Conservation (phyloP, 2,888 invertebrate species). For the Ernsta delagoae region DNA sequence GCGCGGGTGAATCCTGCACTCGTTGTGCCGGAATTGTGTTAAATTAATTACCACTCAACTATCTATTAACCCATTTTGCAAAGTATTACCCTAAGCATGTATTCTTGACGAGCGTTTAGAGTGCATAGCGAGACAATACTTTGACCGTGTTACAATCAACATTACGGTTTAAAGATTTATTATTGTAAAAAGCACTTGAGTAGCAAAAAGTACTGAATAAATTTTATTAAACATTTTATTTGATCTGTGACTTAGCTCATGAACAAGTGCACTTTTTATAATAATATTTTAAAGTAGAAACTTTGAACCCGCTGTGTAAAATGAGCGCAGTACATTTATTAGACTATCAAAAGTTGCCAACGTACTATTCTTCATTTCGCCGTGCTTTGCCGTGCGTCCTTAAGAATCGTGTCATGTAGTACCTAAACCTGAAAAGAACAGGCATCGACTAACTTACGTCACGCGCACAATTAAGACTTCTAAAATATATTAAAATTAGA, state of each 20-base stretch:
- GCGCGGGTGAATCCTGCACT: constrained; percentile 59
- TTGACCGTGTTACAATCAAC: constrained; percentile 27
- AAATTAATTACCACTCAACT: constrained; percentile 4
- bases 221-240: constrained; percentile 19
- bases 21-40: constrained; percentile 42
- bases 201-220: constrained; percentile 5
- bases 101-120: constrained; percentile 13
- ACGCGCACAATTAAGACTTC: constrained; percentile 40
- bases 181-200: constrained; percentile 36
- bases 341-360: constrained; percentile 36
- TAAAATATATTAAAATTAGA: constrained; percentile 26
- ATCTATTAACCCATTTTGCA: constrained; percentile 21
- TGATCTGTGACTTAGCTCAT: constrained; percentile 18
- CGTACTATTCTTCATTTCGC: constrained; percentile 27
- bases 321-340: constrained; percentile 25
- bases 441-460: constrained; percentile 38
- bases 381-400: constrained; percentile 34
- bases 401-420: constrained; percentile 25
- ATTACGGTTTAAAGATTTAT: constrained; percentile 23
- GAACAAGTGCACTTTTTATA: constrained; percentile 33
- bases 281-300: constrained; percentile 30
- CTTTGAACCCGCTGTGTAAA: constrained; percentile 37
- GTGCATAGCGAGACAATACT: constrained; percentile 21
- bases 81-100: constrained; percentile 13
- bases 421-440: constrained; percentile 8